These are phyloP conservation scores for Sparus aurata DNA, from an alignment of 2,797 vertebrate genomes.

Conservation along the genomic window DNA sequence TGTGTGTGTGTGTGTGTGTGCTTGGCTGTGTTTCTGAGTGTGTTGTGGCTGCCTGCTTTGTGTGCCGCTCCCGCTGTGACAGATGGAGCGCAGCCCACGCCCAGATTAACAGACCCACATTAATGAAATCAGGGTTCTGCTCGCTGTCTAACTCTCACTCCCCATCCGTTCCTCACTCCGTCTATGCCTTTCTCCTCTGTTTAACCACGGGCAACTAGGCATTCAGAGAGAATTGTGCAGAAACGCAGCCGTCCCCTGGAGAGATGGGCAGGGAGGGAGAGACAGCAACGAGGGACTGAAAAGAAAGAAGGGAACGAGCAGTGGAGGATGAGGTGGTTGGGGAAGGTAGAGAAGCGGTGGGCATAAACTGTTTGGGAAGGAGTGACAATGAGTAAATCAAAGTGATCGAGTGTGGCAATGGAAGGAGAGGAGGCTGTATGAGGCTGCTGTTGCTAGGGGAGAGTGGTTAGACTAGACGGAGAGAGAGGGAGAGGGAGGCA, in stretches of 20 bases:
- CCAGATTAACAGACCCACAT: slow-evolving; percentile 83
- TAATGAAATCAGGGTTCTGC: slow-evolving; percentile 78
- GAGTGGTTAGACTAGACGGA: slow-evolving; percentile 66
- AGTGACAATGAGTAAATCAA: slow-evolving; percentile 51
- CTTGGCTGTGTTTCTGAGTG: slow-evolving; percentile 43
- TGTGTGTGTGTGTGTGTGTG: slow-evolving; percentile 46
- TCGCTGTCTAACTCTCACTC: slow-evolving; percentile 50
- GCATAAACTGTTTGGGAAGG: slow-evolving; percentile 36
- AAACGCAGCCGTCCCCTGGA: slow-evolving; percentile 28
- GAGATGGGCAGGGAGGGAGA: slow-evolving; percentile 23
- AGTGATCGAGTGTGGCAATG: slow-evolving; percentile 56
- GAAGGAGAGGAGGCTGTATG: slow-evolving; percentile 49
- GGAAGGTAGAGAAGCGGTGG: slow-evolving; percentile 15
- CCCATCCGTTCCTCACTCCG: slow-evolving; percentile 32
- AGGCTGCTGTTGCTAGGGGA: slow-evolving; percentile 84
- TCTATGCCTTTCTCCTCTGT: slow-evolving; percentile 24
- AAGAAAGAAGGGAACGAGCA: slow-evolving; percentile 15
- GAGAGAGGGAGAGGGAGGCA: slow-evolving; percentile 24
- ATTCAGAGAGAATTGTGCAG: slow-evolving; percentile 38
- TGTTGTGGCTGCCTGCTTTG: slow-evolving; percentile 71
- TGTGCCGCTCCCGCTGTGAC: slow-evolving; percentile 75
- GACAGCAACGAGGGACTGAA: neutral
- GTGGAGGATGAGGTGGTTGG: slow-evolving; percentile 30
- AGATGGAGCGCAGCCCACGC: slow-evolving; percentile 82
- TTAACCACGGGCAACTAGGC: slow-evolving; percentile 25